Evolutionary conservation across 92 coral and sea anemone genomes (phyloP), one percentile per base, ranked within the genome.

Genomic region (Scolanthus callimorphus): DNA sequence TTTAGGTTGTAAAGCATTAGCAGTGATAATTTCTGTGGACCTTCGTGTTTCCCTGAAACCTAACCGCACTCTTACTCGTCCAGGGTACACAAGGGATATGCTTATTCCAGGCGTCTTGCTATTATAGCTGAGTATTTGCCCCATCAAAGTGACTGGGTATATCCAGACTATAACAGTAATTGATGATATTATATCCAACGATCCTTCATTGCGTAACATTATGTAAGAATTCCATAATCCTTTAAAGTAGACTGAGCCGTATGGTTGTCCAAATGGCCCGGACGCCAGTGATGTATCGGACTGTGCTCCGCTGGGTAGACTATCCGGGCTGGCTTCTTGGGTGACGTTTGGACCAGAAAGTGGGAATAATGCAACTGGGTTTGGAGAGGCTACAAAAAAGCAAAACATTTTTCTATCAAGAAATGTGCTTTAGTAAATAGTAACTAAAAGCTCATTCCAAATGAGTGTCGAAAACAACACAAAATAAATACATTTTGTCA

Each of bases 281-380:
- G 52, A 21, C 17, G 52, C 11, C 19, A 46, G 11, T 9, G 8
- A 11, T 46, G 17, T 46, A 10, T 20, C 22, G 4, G 52, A 46
- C 4, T 4, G 19, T 10, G 17, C 23, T 19, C 52, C 52, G 12
- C 22, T 19, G 11, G 52, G 52, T 11, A 46, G 22, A 21, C 11
- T 4, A 20, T 46, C 52, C 4, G 52, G 52, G 52, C 52, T 46
- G 4, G 23, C 23, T 46, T 46, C 52, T 20, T 46, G 52, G 19
- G 52, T 19, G 12, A 20, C 17, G 52, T 46, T 46, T 11, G 19
- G 52, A 4, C 52, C 52, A 46, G 4, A 11, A 9, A 46, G 22
- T 6, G 52, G 52, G 52, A 10, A 46, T 4, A 46, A 21, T 4
- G 52, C 52, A 9, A 46, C 52, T 46, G 52, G 52, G 17, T 46